Percentiles rank a stretch among this genome's conserved stretches.
Conservation (phyloP, 2,888 invertebrate species). For the Deroplatys truncata region DNA sequence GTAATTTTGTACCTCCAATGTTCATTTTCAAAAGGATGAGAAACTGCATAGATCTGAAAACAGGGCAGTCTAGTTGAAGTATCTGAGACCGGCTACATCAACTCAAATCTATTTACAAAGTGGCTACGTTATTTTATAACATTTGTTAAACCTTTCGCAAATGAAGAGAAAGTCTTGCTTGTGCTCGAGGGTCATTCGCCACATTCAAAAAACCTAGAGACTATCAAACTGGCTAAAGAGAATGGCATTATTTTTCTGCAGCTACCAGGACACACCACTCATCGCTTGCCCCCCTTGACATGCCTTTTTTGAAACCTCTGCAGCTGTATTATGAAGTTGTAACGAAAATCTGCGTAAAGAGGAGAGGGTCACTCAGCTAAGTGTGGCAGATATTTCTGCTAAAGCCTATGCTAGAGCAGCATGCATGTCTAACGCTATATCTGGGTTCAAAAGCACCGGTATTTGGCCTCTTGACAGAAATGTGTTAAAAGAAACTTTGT, state of each 20-base stretch:
- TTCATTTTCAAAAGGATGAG: background rate
- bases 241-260: constrained; percentile 30
- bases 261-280: constrained; percentile 18
- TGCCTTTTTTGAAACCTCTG: constrained; percentile 2
- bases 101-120: constrained; percentile 41
- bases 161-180: too few species aligned
- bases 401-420: constrained; percentile 17
- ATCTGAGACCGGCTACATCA: constrained; percentile 16
- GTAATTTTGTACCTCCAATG: background rate
- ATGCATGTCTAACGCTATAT: background rate
- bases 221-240: constrained; percentile 30
- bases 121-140: constrained; percentile 36
- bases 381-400: background rate
- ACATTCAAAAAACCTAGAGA: constrained; percentile 28
- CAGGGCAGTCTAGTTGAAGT: background rate
- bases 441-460: background rate
- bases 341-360: too few species aligned
- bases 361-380: background rate
- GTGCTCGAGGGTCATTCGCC: too few species aligned
- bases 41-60: background rate
- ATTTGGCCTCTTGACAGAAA: constrained; percentile 7
- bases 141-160: too few species aligned
- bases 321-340: constrained; percentile 3
- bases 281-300: constrained; percentile 10
- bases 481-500: constrained; percentile 1